These are phyloP conservation scores for Drosophila oshimai DNA, from an alignment of 1,140 invertebrate genomes.

Conservation along the genomic window DNA sequence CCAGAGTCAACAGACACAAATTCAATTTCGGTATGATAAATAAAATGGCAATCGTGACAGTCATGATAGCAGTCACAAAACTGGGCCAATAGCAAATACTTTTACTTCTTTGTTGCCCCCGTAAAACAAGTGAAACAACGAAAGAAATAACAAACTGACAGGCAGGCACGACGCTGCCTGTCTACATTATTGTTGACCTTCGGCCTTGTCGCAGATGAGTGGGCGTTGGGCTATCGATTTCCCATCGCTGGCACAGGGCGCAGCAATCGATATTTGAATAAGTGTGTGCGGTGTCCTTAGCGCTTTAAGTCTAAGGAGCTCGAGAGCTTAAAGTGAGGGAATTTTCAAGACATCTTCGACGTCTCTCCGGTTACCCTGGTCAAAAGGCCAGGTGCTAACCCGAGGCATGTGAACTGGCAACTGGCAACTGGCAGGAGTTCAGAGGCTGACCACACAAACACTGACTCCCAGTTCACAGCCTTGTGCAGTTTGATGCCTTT, in stretches of 20 bases:
- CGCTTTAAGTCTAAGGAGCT: conserved; percentile 32
- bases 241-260: conserved; percentile 4
- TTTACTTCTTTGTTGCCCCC: conserved; percentile 15
- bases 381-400: conserved; percentile 12
- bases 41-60: conserved; percentile 59
- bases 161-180: conserved; percentile 37
- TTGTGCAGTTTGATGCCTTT: conserved; percentile 64
- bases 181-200: conserved; percentile 72
- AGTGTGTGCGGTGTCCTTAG: neutral
- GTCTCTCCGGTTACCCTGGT: neutral
- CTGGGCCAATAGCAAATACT: conserved; percentile 45
- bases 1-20: conserved; percentile 66
- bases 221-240: conserved; percentile 62
- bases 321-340: conserved; percentile 1
- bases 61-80: conserved; percentile 51
- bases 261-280: conserved; percentile 57
- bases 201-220: conserved; percentile 40
- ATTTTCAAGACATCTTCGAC: neutral
- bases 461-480: conserved; percentile 14
- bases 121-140: conserved; percentile 8
- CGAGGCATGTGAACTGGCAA: conserved; percentile 26
- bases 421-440: conserved; percentile 37
- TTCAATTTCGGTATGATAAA: conserved; percentile 75
- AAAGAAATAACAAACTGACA: conserved; percentile 43
- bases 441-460: conserved; percentile 28